A percentile compares a stretch with the other conserved stretches of the same genome.
phyloP scores from a whole-genome alignment of 2,113 vertebrate species.

The Mirza zaza region DNA sequence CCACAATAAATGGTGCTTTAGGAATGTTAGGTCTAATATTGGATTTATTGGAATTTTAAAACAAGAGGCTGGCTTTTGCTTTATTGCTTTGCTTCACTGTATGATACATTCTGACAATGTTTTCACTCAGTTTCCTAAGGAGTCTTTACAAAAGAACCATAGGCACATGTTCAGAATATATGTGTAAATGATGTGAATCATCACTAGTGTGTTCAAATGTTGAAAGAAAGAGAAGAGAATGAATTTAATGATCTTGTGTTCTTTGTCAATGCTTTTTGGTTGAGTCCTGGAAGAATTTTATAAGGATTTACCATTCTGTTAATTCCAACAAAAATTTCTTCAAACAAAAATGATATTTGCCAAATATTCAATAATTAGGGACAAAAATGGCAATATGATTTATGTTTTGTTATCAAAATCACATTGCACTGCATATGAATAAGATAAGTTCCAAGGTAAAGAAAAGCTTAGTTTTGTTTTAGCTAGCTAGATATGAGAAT shows the following conservation, averaged over 20 bases:
- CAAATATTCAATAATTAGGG: neutral
- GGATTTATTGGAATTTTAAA: neutral
- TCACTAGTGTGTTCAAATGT: neutral
- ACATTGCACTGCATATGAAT: neutral
- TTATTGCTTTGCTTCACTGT: neutral
- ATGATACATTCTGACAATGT: neutral
- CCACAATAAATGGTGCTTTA: neutral
- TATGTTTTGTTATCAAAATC: constrained; percentile 28
- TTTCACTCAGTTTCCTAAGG: neutral
- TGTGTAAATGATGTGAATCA: neutral
- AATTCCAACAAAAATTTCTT: constrained; percentile 24
- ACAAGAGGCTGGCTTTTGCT: neutral
- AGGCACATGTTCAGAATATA: neutral
- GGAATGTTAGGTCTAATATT: neutral
- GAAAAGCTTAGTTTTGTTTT: constrained; percentile 25
- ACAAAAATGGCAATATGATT: neutral
- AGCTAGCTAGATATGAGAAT: neutral
- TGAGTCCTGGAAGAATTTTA: neutral
- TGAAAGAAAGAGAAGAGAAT: neutral
- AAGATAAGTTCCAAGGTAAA: neutral
- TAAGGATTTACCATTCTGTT: neutral
- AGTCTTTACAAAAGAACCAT: neutral
- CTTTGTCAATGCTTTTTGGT: constrained; percentile 9
- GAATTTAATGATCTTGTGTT: neutral
- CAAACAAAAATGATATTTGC: constrained; percentile 32